phyloP scores from a whole-genome alignment of 2,888 invertebrate species.

The Yponomeuta plumbellus region DNA sequence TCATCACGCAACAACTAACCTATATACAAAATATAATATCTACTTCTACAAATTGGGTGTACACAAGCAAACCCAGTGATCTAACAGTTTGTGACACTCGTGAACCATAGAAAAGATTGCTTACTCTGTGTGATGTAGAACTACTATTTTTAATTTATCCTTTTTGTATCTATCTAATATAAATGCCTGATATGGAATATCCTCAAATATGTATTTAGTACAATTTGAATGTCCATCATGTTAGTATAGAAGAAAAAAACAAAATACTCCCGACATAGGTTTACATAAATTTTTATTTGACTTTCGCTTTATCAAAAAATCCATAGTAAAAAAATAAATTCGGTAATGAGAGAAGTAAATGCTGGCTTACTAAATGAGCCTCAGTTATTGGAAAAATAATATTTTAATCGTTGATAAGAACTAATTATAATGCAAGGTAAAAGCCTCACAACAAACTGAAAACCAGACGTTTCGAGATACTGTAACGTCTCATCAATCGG shows the following conservation, averaged over 20 bases:
- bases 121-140: constrained; percentile 1
- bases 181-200: constrained; percentile 17
- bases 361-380: neutral
- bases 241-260: neutral
- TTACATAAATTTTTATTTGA: neutral
- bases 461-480: neutral
- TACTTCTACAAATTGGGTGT: constrained; percentile 4
- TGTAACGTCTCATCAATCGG: neutral
- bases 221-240: neutral
- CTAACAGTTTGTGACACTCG: neutral
- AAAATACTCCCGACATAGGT: neutral
- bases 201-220: neutral
- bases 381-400: neutral
- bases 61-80: neutral
- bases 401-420: neutral
- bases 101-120: neutral
- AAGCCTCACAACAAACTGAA: neutral
- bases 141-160: neutral
- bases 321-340: constrained; percentile 5
- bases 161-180: neutral
- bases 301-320: neutral
- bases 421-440: neutral
- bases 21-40: constrained; percentile 60
- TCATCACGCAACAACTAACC: constrained; percentile 47
- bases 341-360: constrained; percentile 3